Evolutionary conservation across 1,140 invertebrate genomes (phyloP), one percentile per base, ranked within the genome.

Genomic region (Temnothorax curvispinosus): DNA sequence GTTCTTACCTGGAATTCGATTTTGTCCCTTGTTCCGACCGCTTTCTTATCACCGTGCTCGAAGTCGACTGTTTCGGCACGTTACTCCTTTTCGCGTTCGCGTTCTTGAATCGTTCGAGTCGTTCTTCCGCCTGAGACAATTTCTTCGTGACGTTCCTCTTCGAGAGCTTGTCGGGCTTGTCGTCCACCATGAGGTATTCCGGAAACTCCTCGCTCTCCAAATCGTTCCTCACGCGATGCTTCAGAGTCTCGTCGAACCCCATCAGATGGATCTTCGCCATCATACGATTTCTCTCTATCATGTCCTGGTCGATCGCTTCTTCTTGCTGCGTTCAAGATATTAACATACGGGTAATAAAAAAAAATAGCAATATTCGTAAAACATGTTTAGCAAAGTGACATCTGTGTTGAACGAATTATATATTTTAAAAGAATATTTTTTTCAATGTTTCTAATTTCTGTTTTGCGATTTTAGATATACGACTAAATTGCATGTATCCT

Each of bases 81-180:
- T 86, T 89, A 47, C 32, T 90, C 71, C 90, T 92, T 56, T 91
- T 94, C 21, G 91, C 86, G 52, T 92, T 94, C 5, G 91, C 50
- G 72, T 89, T 93, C 87, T 91, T 94, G 62, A 93, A 92, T n/a
- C 92, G 93, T 74, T 94, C 93, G 38, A 94, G 84, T 81, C 91
- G 92, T 35, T 90, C 89, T 75, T 93, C 93, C 15, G 91, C 91
- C 62, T 93, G 92, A 7, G 93, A 92, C 54, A 91, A 80, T 87
- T 93, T 93, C 62, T 92, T 94, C 58, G 89, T 71, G 32, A 86
- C 76, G 32, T 87, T 88, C 89, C 85, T 90, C 69, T 88, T 93
- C 71, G 90, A 89, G 67, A 91, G 86, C 87, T 91, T 94, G 72
- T 94, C 92, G 21, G 94, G 78, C 3, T 87, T 27, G 27, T 27